Percentiles rank a stretch among this genome's conserved stretches.
These are phyloP conservation scores for Pomatorhinus ruficollis DNA, from an alignment of 2,113 vertebrate genomes.

Conservation along the genomic window DNA sequence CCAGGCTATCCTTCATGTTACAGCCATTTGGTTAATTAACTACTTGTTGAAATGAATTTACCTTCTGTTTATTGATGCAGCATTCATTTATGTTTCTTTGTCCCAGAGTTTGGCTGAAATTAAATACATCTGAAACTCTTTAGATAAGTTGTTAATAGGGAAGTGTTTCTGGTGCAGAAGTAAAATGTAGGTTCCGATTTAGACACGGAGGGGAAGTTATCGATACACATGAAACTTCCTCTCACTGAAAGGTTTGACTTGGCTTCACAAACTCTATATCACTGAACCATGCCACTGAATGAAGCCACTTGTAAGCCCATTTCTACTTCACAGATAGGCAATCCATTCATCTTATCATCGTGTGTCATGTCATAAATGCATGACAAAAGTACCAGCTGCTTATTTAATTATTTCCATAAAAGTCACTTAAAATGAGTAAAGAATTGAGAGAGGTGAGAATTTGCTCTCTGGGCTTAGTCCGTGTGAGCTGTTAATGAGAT, in stretches of 20 bases:
- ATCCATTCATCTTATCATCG: background rate
- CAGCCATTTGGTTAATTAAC: background rate
- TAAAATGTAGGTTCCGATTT: background rate
- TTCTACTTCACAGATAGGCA: background rate
- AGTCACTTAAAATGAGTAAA: background rate
- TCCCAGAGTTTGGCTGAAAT: background rate
- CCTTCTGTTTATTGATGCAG: background rate
- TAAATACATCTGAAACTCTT: background rate
- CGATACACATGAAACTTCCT: background rate
- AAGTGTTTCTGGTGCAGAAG: background rate
- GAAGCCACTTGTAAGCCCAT: background rate
- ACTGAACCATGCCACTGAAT: background rate
- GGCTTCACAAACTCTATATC: background rate
- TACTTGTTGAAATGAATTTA: background rate
- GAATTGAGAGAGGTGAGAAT: background rate
- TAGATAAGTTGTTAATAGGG: background rate
- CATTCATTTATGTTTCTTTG: background rate
- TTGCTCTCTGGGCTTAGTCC: background rate
- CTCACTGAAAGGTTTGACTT: background rate
- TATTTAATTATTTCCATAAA: background rate
- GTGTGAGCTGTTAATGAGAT: background rate
- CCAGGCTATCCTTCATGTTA: background rate
- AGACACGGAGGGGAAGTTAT: background rate
- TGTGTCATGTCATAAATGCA: background rate
- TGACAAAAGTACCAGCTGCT: background rate